Evolutionary conservation across 30 jellyfish, hydroid and myxozoan genomes (phyloP), one percentile per base, ranked within the genome.

Genomic region (Mastigias papua): DNA sequence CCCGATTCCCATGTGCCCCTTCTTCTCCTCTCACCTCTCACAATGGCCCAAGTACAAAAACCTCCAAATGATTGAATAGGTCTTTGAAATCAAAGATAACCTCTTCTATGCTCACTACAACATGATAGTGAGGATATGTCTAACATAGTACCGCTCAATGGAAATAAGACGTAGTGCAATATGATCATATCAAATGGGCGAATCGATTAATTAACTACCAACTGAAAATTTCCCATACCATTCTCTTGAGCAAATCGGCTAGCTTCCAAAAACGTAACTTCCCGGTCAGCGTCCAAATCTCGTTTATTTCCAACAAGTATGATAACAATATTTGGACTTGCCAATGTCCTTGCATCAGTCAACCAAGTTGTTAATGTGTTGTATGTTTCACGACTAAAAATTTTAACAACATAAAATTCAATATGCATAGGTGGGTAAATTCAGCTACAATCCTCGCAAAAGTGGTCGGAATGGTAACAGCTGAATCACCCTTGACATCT

Each of bases 191-290:
- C 33, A 7, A 7, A 21, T 42, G 54, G n/a, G 8, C 25, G 25
- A 66, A 15, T 66, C 78, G 32, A 34, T 57, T 23, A 33, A 72
- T 6, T 34, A 72, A 48, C 54, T 42, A 4, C 13, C 54, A 4
- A 42, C 13, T 42, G 17, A 34, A 23, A 11, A 25, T 51, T 32
- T n/a, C n/a, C n/a, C 30, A 1, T 95, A 95, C 99, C 99, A 79
- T 95, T 95, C 86, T 95, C 99, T 80, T 95, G 99, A 22, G 99
- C 99, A 86, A 95, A 95, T 76, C 99, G 74, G 89, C 99, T 95
- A 2, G 99, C 93, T 86, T 95, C 99, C 88, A 96, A 66, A 76
- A 96, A 96, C 10, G 99, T 96, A 29, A 96, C 98, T 72, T 91
- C 99, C 72, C 98, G 65, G 20, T 96, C 99, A 1, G 97, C 94